Conservation (phyloP, 2,797 vertebrate genomes). For the Eulemur mongoz region DNA sequence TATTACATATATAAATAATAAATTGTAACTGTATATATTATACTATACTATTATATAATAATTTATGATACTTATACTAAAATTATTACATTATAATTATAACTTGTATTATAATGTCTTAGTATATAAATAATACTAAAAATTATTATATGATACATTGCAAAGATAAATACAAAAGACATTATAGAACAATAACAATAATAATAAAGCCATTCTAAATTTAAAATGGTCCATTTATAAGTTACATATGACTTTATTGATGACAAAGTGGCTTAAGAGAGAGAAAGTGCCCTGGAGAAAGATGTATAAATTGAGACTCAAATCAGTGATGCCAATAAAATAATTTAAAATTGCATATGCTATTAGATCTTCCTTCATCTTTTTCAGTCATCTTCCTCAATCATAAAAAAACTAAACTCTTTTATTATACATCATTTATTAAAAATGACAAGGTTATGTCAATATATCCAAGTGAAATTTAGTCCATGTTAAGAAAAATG, state of each 20-base stretch:
- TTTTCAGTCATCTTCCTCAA: background rate
- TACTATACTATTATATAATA: background rate
- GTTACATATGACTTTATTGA: background rate
- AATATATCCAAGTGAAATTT: background rate
- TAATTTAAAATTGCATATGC: constrained; percentile 40
- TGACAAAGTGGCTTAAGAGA: background rate
- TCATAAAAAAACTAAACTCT: background rate
- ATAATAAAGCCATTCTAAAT: background rate
- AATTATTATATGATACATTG: background rate
- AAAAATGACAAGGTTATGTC: background rate
- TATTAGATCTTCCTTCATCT: background rate
- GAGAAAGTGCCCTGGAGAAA: constrained; percentile 13
- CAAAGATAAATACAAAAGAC: background rate
- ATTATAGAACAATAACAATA: background rate
- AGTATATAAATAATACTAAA: background rate
- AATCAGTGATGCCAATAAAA: constrained; percentile 61
- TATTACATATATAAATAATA: background rate
- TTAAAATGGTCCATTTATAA: constrained; percentile 4
- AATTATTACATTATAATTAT: constrained; percentile 15
- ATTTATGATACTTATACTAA: background rate
- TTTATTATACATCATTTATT: background rate
- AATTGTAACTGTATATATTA: background rate
- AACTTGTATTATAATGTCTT: background rate
- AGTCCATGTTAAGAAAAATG: background rate
- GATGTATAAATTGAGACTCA: background rate